Evolutionary conservation across 1,140 invertebrate genomes (phyloP), one percentile per base, ranked within the genome.

Genomic region (Drosophila elegans): DNA sequence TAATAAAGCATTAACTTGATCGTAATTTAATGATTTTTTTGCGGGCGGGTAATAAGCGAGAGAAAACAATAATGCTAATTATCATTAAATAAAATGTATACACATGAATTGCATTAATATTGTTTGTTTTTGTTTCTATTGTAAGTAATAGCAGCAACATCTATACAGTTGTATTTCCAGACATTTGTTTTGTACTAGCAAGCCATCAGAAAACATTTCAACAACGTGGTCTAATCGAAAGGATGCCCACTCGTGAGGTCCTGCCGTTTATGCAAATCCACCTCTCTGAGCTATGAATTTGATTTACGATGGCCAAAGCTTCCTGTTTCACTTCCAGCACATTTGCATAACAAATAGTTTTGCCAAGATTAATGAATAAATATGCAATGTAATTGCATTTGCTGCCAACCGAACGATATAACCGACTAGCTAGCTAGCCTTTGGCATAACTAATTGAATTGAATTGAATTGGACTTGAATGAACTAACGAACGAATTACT

Each of bases 231-330:
- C 21, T 10, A 61, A 66, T 62, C 38, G 44, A 63, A 66, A 62
- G 27, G 16, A 39, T 41, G n/a, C 4, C 6, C 11, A 34, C 13
- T 16, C 34, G 27, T 5, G n/a, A 54, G 59, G 52, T 44, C 11
- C 12, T 25, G 32, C 36, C 16, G 21, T n/a, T 68, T 51, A 62
- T 80, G 55, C 78, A 80, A 80, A 36, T 63, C 51, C 34, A 13
- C 9, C 39, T 56, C 21, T 13, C 32, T 52, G 44, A 74, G 60
- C 80, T 74, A 82, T 82, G 80, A 82, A 83, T 78, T 75, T 80
- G 77, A 83, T 83, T 80, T 84, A 76, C 51, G 54, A 49, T 71
- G 57, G 44, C 42, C 29, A 13, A 25, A 41, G 69, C 71, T 68
- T 72, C 64, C 54, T 46, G 38, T 32, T 73, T 73, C 46, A 72